Evolutionary conservation across 2,113 vertebrate species (phyloP).

Genomic region (Tangachromis dhanisi): DNA sequence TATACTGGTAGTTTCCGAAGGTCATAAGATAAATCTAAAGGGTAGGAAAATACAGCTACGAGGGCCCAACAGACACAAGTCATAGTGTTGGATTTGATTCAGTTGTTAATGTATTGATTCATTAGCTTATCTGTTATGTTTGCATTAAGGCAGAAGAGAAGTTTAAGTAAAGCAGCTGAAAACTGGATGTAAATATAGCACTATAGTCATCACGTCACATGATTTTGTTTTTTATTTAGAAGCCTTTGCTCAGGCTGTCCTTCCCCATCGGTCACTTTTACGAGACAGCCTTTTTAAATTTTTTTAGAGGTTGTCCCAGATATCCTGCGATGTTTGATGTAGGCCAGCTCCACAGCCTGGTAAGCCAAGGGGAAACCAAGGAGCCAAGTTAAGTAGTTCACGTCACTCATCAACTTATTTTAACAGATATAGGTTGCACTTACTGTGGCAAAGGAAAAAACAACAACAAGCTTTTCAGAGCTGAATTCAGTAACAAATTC

Average conservation of each 20-base stretch:
- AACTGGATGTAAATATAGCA: not conserved
- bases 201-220: not conserved
- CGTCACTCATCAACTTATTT: constrained; percentile 59
- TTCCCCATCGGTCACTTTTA: constrained; percentile 20
- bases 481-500: constrained; percentile 16
- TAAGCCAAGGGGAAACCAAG: constrained; percentile 56
- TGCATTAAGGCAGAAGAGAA: not conserved
- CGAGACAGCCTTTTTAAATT: not conserved
- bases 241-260: not conserved
- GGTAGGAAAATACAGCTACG: not conserved
- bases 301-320: not conserved
- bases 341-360: constrained; percentile 59
- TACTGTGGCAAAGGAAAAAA: not conserved
- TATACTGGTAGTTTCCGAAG: not conserved
- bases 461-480: not conserved
- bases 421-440: constrained; percentile 27
- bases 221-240: not conserved
- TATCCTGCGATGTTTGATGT: constrained; percentile 31
- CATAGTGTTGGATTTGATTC: not conserved
- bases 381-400: constrained; percentile 64
- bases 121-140: not conserved
- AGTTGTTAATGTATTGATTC: not conserved
- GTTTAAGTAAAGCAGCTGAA: not conserved
- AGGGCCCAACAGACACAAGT: not conserved
- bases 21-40: not conserved